Evolutionary conservation across 2,113 vertebrate species (phyloP).

Genomic region (Aleadryas rufinucha): DNA sequence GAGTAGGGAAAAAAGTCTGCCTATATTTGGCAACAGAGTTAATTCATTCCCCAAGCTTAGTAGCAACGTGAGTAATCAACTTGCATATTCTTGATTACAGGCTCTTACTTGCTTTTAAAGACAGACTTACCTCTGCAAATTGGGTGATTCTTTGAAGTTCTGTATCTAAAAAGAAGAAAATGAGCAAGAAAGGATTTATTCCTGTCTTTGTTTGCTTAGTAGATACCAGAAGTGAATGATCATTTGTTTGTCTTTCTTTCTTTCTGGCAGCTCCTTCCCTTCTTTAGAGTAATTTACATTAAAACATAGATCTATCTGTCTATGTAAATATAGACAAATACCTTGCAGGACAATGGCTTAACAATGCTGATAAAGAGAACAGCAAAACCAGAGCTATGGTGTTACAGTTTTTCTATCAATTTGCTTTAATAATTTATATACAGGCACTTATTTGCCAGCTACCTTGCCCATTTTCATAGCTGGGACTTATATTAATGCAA

Average conservation of each 20-base stretch:
- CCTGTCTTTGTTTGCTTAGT: background rate
- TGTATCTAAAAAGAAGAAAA: background rate
- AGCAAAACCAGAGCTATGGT: background rate
- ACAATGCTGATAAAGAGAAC: background rate
- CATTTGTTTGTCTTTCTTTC: background rate
- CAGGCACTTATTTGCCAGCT: background rate
- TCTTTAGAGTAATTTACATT: background rate
- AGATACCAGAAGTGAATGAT: background rate
- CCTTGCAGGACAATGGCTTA: background rate
- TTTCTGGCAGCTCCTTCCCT: background rate
- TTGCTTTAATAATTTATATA: background rate
- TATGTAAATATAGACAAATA: background rate
- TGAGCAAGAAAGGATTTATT: background rate
- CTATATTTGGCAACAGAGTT: slow-evolving; percentile 22
- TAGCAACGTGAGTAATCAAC: slow-evolving; percentile 7
- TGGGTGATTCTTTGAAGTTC: background rate
- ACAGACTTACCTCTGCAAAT: background rate
- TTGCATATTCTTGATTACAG: background rate
- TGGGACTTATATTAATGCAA: background rate
- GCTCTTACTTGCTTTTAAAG: slow-evolving; percentile 5
- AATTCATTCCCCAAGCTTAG: background rate
- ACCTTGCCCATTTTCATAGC: background rate
- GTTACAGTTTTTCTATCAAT: background rate
- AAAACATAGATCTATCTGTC: background rate
- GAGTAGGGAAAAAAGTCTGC: background rate